Evolutionary conservation across 2,113 vertebrate species (phyloP).

Genomic region (Centropus unirufus): DNA sequence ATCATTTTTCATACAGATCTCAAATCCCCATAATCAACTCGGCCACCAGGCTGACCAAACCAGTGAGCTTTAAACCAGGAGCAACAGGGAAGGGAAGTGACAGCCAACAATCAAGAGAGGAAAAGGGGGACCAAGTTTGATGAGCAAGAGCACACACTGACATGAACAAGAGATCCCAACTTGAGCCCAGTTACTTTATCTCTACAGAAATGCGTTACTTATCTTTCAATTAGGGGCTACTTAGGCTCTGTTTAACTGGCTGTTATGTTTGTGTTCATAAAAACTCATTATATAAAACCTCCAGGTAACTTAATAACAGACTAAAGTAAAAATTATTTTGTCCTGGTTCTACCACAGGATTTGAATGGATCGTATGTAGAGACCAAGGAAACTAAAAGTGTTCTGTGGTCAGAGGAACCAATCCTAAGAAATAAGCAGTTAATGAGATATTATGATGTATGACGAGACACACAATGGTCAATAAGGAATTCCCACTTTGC

Average conservation of each 20-base stretch:
- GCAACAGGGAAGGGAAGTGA: neutral
- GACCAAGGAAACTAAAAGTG: neutral
- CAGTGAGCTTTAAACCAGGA: neutral
- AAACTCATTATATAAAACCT: neutral
- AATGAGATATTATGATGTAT: neutral
- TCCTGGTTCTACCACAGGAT: neutral
- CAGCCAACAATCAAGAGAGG: neutral
- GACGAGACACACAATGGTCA: neutral
- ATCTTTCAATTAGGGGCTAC: neutral
- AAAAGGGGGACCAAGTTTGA: neutral
- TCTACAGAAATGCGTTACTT: neutral
- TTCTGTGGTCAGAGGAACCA: neutral
- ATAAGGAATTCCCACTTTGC: neutral
- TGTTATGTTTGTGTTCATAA: neutral
- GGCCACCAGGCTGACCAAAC: neutral
- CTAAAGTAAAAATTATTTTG: neutral
- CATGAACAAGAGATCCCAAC: neutral
- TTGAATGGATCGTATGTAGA: neutral
- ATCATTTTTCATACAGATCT: neutral
- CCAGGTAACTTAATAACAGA: neutral
- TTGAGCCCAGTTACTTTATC: neutral
- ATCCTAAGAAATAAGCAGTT: neutral
- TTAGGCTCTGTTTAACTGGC: neutral
- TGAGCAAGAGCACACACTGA: neutral
- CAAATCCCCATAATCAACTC: neutral